These are phyloP conservation scores for Lacerta agilis DNA, from an alignment of 2,797 vertebrate genomes.

Conservation along the genomic window DNA sequence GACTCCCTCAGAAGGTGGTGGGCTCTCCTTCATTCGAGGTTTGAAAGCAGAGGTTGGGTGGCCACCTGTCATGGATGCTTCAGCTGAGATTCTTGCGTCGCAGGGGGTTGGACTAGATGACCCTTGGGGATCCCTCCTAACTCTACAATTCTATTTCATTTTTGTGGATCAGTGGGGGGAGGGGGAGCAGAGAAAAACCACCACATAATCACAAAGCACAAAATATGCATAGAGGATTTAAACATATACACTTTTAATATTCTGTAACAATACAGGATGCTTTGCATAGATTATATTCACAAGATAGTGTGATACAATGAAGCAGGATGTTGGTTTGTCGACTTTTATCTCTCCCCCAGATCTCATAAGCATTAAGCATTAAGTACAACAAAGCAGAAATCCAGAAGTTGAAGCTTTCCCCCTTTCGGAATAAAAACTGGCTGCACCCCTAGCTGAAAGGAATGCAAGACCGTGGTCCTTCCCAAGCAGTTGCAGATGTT, in stretches of 20 bases:
- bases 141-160: too few species aligned
- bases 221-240: neutral
- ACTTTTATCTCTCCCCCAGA: too few species aligned
- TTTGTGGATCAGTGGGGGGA: too few species aligned
- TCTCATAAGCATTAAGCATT: neutral
- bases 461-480: neutral
- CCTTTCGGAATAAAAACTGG: neutral
- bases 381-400: neutral
- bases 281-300: neutral
- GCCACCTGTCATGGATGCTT: too few species aligned
- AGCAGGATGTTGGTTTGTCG: neutral
- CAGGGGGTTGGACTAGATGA: too few species aligned
- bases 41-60: too few species aligned
- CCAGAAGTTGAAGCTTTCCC: neutral
- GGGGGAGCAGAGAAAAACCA: neutral
- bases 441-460: neutral
- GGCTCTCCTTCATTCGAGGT: too few species aligned
- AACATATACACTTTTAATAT: neutral
- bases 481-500: too few species aligned
- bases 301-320: neutral
- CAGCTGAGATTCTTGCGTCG: too few species aligned
- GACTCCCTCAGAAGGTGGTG: too few species aligned
- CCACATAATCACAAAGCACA: neutral
- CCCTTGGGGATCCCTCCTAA: too few species aligned
- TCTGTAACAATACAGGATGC: neutral